Percentiles rank a stretch among this genome's conserved stretches.
These are phyloP conservation scores for Nasonia giraulti DNA, from an alignment of 1,140 invertebrate species.

Conservation along the genomic window DNA sequence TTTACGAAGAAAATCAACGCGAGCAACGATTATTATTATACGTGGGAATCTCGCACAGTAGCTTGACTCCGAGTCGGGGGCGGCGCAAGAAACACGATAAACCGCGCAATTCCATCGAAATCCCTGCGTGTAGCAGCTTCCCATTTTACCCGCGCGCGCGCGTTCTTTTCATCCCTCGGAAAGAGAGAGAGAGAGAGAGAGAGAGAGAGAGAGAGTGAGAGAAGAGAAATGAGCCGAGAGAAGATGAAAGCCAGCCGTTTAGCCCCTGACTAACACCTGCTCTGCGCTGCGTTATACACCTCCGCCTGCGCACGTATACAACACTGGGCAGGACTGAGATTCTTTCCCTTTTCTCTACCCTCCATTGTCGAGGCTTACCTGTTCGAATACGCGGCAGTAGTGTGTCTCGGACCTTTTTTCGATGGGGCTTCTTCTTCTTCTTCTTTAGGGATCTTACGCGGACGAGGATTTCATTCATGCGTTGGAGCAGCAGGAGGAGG, in stretches of 20 bases:
- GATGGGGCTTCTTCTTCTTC: neutral
- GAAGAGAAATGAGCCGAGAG: constrained; percentile 39
- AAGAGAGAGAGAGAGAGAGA: neutral
- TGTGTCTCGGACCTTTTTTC: neutral
- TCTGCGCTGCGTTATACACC: neutral
- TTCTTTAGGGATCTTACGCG: neutral
- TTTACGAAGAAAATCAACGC: too few species aligned
- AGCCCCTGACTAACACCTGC: constrained; percentile 57
- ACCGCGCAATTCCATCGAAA: constrained; percentile 45
- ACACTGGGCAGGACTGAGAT: neutral
- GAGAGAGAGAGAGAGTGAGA: neutral
- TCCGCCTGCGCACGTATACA: neutral
- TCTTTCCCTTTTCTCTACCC: neutral
- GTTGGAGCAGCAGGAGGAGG: neutral
- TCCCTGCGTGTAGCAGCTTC: constrained; percentile 15
- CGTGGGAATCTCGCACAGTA: constrained; percentile 19
- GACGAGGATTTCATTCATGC: neutral
- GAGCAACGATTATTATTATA: too few species aligned
- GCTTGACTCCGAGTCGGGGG: constrained; percentile 3
- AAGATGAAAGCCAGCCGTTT: constrained; percentile 42
- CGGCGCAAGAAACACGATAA: constrained; percentile 29
- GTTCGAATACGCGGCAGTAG: neutral
- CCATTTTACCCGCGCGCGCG: constrained; percentile 29
- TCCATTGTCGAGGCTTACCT: constrained; percentile 11
- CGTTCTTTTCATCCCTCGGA: neutral